These are phyloP conservation scores for Toxonevra muliebris DNA, from an alignment of 2,888 invertebrate genomes.

Conservation along the genomic window DNA sequence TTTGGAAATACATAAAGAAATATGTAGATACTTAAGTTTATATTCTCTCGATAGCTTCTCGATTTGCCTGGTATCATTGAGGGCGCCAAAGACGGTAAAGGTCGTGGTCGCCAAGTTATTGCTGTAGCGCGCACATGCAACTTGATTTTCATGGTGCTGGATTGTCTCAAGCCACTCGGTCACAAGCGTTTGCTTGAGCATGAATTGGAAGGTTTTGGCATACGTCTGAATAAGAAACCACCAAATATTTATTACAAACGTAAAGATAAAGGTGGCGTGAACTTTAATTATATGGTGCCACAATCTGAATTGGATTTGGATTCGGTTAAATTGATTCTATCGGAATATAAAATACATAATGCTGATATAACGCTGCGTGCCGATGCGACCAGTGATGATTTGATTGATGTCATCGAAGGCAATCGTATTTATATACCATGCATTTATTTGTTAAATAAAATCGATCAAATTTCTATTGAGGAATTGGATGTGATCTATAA, in stretches of 20 bases:
- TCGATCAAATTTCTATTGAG: slow-evolving; percentile 95
- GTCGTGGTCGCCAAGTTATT: slow-evolving; percentile 97
- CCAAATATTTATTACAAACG: slow-evolving; percentile 95
- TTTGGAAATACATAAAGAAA: background rate
- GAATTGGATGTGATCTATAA: slow-evolving; percentile 98
- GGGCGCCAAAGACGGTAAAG: slow-evolving; percentile 99
- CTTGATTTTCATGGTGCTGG: slow-evolving; percentile 96
- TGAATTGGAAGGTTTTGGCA: slow-evolving; percentile 98
- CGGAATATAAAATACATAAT: slow-evolving; percentile 98
- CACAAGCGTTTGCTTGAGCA: slow-evolving; percentile 97
- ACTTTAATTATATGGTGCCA: slow-evolving; percentile 88
- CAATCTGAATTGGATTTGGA: slow-evolving; percentile 96
- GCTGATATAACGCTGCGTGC: slow-evolving; percentile 95
- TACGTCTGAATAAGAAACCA: slow-evolving; percentile 94
- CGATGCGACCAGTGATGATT: slow-evolving; percentile 96
- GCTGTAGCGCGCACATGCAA: slow-evolving; percentile 99
- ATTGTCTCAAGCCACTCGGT: slow-evolving; percentile 95
- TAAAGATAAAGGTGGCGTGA: slow-evolving; percentile 98
- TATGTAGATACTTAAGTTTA: background rate
- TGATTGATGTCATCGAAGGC: slow-evolving; percentile 98
- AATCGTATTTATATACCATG: slow-evolving; percentile 98
- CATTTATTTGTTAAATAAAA: slow-evolving; percentile 98
- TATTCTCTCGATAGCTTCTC: slow-evolving; percentile 72
- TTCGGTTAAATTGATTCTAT: slow-evolving; percentile 92
- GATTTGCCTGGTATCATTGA: slow-evolving; percentile 99